Evolutionary conservation across 2,113 vertebrate genomes (phyloP), one percentile per base, ranked within the genome.

Genomic region (Mastomys coucha): DNA sequence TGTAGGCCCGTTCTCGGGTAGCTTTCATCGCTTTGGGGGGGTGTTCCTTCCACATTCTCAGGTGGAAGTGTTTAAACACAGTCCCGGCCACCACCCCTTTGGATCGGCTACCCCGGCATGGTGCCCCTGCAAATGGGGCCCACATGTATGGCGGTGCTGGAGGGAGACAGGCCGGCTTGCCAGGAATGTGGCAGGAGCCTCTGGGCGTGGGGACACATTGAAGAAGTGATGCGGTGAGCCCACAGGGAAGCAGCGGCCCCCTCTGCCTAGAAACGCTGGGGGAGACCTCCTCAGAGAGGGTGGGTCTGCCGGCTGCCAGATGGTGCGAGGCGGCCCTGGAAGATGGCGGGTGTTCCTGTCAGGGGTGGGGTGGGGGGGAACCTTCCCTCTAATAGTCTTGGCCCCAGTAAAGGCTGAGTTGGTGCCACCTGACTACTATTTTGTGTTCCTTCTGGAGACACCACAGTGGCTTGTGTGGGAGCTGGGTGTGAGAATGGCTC

Each of bases 1-100:
- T 2, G 0, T 45, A 16, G 95, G 58, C 51, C 5, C 2, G 12
- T 58, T 85, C 93, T 87, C 58, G 65, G 80, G 91, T 56, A 72
- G 88, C 95, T 98, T 97, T 97, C 97, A 96, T 97, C 97, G 53
- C 91, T 51, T 91, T 93, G 97, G 94, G 97, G 97, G 96, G 97
- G 95, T 80, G 86, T 63, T n/a, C 45, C 39, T 65, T 77, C 88
- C 51, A 14, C 97, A 98, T 98, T 97, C 97, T 96, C 98, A 97
- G 97, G 96, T 97, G 97, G 96, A 97, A 97, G 45, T 67, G 39
- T 86, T 98, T 98, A 98, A 97, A 89, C 11, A 58, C 16, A 28
- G 84, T 63, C 95, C 96, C 92, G 2, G 19, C 92, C 87, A 72
- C 92, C 91, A 45, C 91, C 85, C 94, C 93, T 51, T 58, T 1